Percentiles rank a stretch among this genome's conserved stretches.
These are phyloP conservation scores for Varanus komodoensis DNA, from an alignment of 2,113 vertebrate species.

Conservation along the genomic window DNA sequence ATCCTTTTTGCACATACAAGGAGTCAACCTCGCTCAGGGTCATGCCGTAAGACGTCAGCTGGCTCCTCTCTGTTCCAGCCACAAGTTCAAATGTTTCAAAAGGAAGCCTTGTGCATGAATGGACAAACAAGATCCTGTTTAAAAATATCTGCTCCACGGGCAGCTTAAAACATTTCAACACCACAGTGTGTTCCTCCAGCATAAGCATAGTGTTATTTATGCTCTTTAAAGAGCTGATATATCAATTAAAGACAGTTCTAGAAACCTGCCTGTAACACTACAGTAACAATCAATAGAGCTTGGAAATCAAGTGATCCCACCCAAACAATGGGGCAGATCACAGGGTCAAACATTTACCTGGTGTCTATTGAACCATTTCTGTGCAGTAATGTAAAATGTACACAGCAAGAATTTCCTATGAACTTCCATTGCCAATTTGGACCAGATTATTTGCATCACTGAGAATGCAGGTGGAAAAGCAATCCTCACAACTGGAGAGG, in stretches of 20 bases:
- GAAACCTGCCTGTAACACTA: background rate
- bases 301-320: slow-evolving; percentile 15
- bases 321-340: slow-evolving; percentile 14
- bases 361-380: background rate
- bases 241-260: background rate
- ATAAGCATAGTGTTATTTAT: background rate
- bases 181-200: background rate
- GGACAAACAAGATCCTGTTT: background rate
- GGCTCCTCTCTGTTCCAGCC: background rate
- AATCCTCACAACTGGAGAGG: background rate
- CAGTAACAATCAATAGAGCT: background rate
- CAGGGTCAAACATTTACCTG: slow-evolving; percentile 12
- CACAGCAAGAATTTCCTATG: background rate
- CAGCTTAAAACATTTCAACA: background rate
- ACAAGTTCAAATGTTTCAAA: background rate
- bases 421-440: background rate
- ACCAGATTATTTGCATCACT: background rate
- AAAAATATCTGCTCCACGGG: background rate
- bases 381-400: background rate
- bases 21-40: background rate
- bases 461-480: no score
- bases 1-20: background rate
- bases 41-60: background rate
- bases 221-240: background rate
- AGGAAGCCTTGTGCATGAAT: background rate